Conservation (phyloP, 2,888 invertebrate species). For the Campaea margaritaria region DNA sequence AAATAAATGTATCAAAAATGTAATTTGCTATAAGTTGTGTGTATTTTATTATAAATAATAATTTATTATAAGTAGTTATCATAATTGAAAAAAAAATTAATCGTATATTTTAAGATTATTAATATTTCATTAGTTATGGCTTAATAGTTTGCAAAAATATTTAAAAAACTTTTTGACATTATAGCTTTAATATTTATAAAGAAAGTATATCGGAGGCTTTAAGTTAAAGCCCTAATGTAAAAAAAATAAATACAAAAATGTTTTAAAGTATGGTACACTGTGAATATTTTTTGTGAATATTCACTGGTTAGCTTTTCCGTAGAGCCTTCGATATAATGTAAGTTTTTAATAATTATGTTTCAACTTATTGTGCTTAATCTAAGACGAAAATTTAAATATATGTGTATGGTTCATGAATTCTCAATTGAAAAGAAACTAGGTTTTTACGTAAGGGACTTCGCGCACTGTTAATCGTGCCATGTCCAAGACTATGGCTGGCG, state of each 20-base stretch:
- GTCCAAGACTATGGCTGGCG: no score
- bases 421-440: background rate
- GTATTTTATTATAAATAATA: slow-evolving; percentile 11
- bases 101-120: slow-evolving; percentile 2
- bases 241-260: background rate
- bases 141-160: no score
- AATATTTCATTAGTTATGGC: slow-evolving; percentile 8
- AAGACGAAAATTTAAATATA: background rate
- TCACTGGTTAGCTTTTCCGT: background rate
- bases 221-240: background rate
- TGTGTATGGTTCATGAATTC: background rate
- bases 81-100: background rate
- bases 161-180: no score
- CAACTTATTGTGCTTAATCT: background rate
- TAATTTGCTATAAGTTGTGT: slow-evolving; percentile 9
- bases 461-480: no score
- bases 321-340: background rate
- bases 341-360: slow-evolving; percentile 5
- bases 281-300: no score
- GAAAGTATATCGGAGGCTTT: background rate
- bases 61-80: slow-evolving; percentile 7
- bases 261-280: background rate
- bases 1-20: slow-evolving; percentile 10
- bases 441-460: no score
- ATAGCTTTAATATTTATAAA: slow-evolving; percentile 14